phyloP scores from a whole-genome alignment of 2,797 vertebrate genomes.

The Typhlichthys eigenmanni region DNA sequence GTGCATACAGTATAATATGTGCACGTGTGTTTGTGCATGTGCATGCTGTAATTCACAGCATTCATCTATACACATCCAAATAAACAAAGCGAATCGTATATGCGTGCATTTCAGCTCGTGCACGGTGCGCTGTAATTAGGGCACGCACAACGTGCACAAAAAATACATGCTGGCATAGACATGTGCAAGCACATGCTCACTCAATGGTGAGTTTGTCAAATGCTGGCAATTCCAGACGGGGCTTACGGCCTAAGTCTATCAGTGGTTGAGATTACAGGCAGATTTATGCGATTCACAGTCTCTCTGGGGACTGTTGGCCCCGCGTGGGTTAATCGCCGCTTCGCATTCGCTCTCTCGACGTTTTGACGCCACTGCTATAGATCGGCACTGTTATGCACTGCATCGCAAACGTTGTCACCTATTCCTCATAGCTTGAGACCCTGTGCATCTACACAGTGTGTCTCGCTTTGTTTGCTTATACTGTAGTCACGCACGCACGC shows the following conservation, averaged over 20 bases:
- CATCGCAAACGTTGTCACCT: no score
- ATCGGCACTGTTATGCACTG: neutral
- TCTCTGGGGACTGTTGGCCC: slow-evolving; percentile 66
- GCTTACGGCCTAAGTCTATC: slow-evolving; percentile 74
- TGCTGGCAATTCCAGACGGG: slow-evolving; percentile 70
- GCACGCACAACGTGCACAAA: slow-evolving; percentile 40
- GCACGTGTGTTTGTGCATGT: slow-evolving; percentile 1
- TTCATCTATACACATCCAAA: slow-evolving; percentile 1
- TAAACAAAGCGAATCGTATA: slow-evolving; percentile 32
- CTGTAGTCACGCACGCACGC: neutral
- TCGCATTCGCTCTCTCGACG: slow-evolving; percentile 59
- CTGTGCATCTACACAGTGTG: no score
- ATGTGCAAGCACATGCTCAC: slow-evolving; percentile 37
- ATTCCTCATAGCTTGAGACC: no score
- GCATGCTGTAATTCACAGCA: no score
- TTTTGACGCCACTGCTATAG: neutral
- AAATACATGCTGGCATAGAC: slow-evolving; percentile 21
- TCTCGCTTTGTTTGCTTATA: neutral
- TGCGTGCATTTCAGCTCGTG: slow-evolving; percentile 48
- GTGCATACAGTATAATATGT: slow-evolving; percentile 30
- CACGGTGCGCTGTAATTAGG: slow-evolving; percentile 48
- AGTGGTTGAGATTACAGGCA: slow-evolving; percentile 78
- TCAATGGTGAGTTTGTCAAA: slow-evolving; percentile 73
- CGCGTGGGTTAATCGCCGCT: slow-evolving; percentile 71
- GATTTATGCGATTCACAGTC: slow-evolving; percentile 73